Conservation (phyloP, 2,797 vertebrate species). For the Tragelaphus oryx region DNA sequence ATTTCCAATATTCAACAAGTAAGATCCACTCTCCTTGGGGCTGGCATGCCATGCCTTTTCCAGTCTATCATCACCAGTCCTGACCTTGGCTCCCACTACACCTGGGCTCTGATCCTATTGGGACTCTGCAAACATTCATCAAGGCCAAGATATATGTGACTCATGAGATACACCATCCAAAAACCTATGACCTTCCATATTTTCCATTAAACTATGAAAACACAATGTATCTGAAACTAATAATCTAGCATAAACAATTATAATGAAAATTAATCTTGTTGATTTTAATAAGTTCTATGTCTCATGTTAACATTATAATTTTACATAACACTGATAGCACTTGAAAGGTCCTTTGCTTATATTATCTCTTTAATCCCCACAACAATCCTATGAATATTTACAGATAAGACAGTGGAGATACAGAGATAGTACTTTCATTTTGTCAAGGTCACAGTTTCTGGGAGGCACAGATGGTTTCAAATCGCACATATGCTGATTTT, state of each 20-base stretch:
- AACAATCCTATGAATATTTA: slow-evolving; percentile 9
- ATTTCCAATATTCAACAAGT: neutral
- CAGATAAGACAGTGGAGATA: slow-evolving; percentile 8
- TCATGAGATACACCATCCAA: neutral
- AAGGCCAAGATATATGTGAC: neutral
- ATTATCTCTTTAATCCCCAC: slow-evolving; percentile 15
- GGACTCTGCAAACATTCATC: neutral
- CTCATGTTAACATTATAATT: slow-evolving; percentile 15
- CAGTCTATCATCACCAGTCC: neutral
- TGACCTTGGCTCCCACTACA: neutral
- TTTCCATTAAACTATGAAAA: slow-evolving; percentile 13
- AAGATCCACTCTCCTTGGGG: neutral
- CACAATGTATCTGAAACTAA: neutral
- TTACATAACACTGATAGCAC: neutral
- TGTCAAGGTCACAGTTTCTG: neutral
- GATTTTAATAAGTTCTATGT: slow-evolving; percentile 10
- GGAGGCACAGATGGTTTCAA: neutral
- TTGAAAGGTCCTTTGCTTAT: neutral
- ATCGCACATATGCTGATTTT: slow-evolving; percentile 20
- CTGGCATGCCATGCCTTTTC: neutral
- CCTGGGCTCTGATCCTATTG: neutral
- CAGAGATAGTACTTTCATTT: slow-evolving; percentile 16
- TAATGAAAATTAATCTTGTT: neutral
- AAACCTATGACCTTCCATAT: neutral
- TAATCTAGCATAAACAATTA: neutral